phyloP scores from a whole-genome alignment of 2,888 invertebrate genomes.

The Neocrepidodera transversa region DNA sequence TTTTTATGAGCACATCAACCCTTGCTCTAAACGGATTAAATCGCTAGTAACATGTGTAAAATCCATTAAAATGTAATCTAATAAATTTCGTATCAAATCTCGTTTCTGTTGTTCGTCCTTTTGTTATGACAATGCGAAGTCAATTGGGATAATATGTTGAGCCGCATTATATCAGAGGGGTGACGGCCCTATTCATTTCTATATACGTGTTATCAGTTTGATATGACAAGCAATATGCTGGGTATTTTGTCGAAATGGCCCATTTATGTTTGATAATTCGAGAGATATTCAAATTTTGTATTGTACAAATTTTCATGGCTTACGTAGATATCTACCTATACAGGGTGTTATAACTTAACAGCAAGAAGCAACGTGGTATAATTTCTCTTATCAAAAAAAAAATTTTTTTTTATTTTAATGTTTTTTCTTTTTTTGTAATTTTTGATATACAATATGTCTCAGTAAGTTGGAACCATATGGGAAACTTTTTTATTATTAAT shows the following conservation, averaged over 20 bases:
- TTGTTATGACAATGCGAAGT: slow-evolving; percentile 34
- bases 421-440: too few relatives aligned
- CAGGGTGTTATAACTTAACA: too few relatives aligned
- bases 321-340: too few relatives aligned
- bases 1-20: too few relatives aligned
- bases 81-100: slow-evolving; percentile 30
- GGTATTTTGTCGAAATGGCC: slow-evolving; percentile 25
- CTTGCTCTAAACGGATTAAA: slow-evolving; percentile 16
- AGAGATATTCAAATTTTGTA: slow-evolving; percentile 23
- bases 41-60: slow-evolving; percentile 36
- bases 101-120: slow-evolving; percentile 26
- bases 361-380: too few relatives aligned
- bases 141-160: slow-evolving; percentile 31
- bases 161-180: slow-evolving; percentile 27
- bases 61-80: slow-evolving; percentile 38
- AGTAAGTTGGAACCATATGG: too few relatives aligned
- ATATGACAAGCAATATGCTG: slow-evolving; percentile 29
- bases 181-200: slow-evolving; percentile 25
- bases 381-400: too few relatives aligned
- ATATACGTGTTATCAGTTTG: slow-evolving; percentile 11
- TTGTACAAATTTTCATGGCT: neutral
- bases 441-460: too few relatives aligned
- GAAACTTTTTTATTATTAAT: too few relatives aligned
- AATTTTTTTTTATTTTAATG: too few relatives aligned
- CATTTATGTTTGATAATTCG: slow-evolving; percentile 27